Conservation (phyloP, 2,888 invertebrate species). For the Tinea semifulvella region DNA sequence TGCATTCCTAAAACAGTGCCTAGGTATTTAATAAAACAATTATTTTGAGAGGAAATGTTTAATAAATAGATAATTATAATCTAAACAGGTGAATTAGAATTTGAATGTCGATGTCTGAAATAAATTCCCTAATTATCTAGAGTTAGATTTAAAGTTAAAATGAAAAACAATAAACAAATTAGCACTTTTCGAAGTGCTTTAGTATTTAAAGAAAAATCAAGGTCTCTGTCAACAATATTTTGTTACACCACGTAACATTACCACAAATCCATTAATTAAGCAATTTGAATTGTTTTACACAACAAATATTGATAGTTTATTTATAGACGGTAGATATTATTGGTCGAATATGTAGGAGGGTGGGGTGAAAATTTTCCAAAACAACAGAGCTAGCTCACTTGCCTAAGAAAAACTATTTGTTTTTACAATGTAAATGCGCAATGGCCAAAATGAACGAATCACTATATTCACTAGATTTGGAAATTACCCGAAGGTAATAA, state of each 20-base stretch:
- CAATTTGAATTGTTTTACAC: constrained; percentile 37
- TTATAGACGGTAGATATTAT: constrained; percentile 12
- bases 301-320: constrained; percentile 23
- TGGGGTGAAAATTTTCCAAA: too few species aligned
- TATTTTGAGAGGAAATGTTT: constrained; percentile 61
- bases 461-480: too few species aligned
- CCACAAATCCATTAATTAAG: constrained; percentile 24
- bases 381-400: too few species aligned
- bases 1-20: too few species aligned
- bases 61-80: constrained; percentile 62
- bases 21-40: constrained; percentile 45
- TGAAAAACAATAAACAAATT: constrained; percentile 18
- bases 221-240: neutral
- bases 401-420: too few species aligned
- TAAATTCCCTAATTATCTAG: constrained; percentile 14
- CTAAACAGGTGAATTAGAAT: constrained; percentile 53
- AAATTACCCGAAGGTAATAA: too few species aligned
- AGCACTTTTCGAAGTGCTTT: constrained; percentile 24
- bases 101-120: constrained; percentile 40
- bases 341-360: constrained; percentile 17
- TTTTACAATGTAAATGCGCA: too few species aligned
- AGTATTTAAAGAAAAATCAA: constrained; percentile 20
- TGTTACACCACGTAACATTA: constrained; percentile 14
- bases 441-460: too few species aligned
- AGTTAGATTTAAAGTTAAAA: constrained; percentile 16